Evolutionary conservation across 2,113 vertebrate species (phyloP).

Genomic region (Urocynchramus pylzowi): DNA sequence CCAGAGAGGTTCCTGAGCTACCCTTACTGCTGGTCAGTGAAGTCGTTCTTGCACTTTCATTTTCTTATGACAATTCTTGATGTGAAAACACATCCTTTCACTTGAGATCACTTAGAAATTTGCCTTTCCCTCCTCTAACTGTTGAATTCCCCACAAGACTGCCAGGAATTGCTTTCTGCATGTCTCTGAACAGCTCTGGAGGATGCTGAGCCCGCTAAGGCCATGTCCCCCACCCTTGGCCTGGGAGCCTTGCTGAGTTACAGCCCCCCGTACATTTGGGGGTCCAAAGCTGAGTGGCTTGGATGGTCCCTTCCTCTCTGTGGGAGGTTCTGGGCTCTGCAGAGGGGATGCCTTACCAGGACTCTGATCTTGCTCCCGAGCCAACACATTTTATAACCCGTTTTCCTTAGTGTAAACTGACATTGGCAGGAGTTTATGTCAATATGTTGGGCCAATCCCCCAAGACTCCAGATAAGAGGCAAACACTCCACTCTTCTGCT

Average conservation of each 20-base stretch:
- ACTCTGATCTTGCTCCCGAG: not conserved
- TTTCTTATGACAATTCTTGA: not conserved
- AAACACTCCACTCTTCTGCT: slow-evolving; percentile 51
- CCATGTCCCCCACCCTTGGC: not conserved
- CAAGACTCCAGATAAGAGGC: slow-evolving; percentile 58
- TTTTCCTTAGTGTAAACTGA: slow-evolving; percentile 14
- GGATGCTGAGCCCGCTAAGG: accelerated
- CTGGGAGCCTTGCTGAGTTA: not conserved
- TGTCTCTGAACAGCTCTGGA: not conserved
- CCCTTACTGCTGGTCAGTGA: not conserved
- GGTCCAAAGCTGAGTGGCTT: not conserved
- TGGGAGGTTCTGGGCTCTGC: not conserved
- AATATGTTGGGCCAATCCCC: slow-evolving; percentile 43
- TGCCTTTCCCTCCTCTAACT: not conserved
- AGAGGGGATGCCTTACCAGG: not conserved
- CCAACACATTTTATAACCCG: not conserved
- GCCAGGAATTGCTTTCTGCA: not conserved
- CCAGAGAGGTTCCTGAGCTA: not conserved
- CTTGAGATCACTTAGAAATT: not conserved
- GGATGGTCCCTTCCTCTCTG: not conserved
- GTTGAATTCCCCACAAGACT: not conserved
- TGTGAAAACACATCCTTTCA: not conserved
- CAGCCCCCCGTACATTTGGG: not conserved
- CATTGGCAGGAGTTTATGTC: slow-evolving; percentile 55
- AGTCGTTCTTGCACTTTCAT: not conserved